These are phyloP conservation scores for Phylloscopus whistleri DNA, from an alignment of 2,113 vertebrate genomes.

Conservation along the genomic window DNA sequence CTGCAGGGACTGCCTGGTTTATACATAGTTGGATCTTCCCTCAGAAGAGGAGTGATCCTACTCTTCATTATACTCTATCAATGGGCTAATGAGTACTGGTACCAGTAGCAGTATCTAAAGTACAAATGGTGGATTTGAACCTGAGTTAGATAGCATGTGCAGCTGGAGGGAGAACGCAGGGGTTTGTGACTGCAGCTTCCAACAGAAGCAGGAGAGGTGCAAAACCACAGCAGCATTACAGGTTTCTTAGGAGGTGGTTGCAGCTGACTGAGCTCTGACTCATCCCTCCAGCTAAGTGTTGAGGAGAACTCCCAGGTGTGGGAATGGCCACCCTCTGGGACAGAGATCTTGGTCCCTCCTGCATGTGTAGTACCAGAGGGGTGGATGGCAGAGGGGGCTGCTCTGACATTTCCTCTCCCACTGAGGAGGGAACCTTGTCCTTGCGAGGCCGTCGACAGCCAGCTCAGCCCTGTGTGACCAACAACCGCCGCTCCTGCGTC, in stretches of 20 bases:
- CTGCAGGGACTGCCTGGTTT: background rate
- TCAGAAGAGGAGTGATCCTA: background rate
- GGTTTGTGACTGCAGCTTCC: background rate
- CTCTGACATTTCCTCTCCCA: background rate
- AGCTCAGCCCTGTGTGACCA: slow-evolving; percentile 44
- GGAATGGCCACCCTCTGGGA: background rate
- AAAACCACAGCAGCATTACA: background rate
- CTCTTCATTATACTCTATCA: accelerated
- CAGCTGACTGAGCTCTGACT: background rate
- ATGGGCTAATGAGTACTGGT: background rate
- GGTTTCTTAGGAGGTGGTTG: background rate
- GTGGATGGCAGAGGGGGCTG: background rate
- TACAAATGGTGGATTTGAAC: background rate
- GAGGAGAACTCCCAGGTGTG: background rate
- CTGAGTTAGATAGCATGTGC: background rate
- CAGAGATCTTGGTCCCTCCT: background rate
- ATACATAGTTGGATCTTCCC: background rate
- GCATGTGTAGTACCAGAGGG: background rate
- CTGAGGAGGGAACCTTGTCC: slow-evolving; percentile 6
- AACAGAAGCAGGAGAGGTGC: background rate
- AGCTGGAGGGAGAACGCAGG: background rate
- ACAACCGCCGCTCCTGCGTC: background rate
- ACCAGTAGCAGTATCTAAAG: background rate
- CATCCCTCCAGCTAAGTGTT: background rate
- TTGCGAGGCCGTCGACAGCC: background rate